Evolutionary conservation across 2,797 vertebrate species (phyloP), one percentile per base, ranked within the genome.

Genomic region (Sorex maritimensis): DNA sequence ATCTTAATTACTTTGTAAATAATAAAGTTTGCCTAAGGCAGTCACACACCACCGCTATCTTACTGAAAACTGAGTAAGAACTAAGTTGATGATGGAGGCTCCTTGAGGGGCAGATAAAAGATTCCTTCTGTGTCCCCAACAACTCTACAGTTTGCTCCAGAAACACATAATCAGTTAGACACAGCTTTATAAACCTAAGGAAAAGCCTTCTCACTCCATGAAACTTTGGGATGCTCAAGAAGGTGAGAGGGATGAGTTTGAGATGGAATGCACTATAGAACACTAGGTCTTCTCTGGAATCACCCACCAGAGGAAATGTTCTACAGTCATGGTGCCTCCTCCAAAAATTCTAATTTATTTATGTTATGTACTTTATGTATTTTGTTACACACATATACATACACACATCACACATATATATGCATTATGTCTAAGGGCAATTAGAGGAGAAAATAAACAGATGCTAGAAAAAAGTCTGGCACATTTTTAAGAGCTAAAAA

Each of bases 401-500:
- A 61, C 63, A 46, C 61, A 88, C 7, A 38, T 4, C 34, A 34
- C 5, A 34, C 23, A n/a, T 1, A 24, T 19, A 1, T 26, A 63
- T 63, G 46, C 0, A 78, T 28, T 46, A 58, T 78, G 81, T 79
- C 58, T 26, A 72, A 89, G 9, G 52, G 30, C 28, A 86, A 69
- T 63, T 95, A 80, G 88, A 91, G 84, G 44, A 74, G 1, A 91
- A 0, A 17, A 30, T 19, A 49, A 88, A 83, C 7, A 46, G 13
- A 93, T 58, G 21, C 63, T 77, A 86, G 81, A 81, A 73, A 73
- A 91, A 75, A 67, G 41, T 34, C 52, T 77, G 74, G 55, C 44
- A 79, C 26, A 72, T 67, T 75, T 61, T 74, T 86, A 91, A 89
- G 78, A 79, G 74, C 6, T 63, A 96, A 93, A 92, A 41, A 73